phyloP scores from a whole-genome alignment of 2,113 vertebrate species.

The Ailuropoda melanoleuca region DNA sequence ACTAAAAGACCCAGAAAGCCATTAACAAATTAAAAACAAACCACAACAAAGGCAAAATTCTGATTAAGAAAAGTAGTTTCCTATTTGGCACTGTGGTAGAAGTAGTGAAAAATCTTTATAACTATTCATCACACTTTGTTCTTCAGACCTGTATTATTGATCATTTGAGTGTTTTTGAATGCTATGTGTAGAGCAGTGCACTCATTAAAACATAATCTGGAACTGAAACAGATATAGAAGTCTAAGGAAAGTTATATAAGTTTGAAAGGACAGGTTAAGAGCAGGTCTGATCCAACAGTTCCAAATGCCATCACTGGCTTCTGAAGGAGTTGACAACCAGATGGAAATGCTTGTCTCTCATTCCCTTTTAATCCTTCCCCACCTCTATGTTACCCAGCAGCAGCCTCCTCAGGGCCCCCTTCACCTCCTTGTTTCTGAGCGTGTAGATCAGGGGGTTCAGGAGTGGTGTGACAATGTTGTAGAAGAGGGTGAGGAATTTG shows the following conservation, averaged over 20 bases:
- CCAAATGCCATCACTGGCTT: accelerated
- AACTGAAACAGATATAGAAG: not conserved
- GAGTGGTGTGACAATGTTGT: conserved; percentile 55
- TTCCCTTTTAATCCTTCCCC: not conserved
- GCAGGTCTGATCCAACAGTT: not conserved
- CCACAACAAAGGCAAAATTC: not conserved
- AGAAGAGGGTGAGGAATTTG: conserved; percentile 70
- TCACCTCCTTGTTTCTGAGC: conserved; percentile 64
- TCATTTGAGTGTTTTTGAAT: accelerated
- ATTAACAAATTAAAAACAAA: not conserved
- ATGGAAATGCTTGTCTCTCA: no score
- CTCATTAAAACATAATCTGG: not conserved
- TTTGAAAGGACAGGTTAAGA: not conserved
- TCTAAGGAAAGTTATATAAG: not conserved
- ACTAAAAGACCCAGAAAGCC: not conserved
- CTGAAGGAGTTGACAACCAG: accelerated
- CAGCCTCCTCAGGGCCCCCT: conserved; percentile 24
- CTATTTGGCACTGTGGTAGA: not conserved
- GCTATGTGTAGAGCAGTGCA: not conserved
- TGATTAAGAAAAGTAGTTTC: not conserved
- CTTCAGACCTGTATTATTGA: not conserved
- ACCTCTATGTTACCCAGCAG: not conserved
- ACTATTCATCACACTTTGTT: not conserved
- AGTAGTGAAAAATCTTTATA: not conserved
- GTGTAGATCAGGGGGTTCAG: conserved; percentile 65